A percentile compares a stretch with the other conserved stretches of the same genome.
phyloP scores from a whole-genome alignment of 2,888 invertebrate species.

The Muscina levida region DNA sequence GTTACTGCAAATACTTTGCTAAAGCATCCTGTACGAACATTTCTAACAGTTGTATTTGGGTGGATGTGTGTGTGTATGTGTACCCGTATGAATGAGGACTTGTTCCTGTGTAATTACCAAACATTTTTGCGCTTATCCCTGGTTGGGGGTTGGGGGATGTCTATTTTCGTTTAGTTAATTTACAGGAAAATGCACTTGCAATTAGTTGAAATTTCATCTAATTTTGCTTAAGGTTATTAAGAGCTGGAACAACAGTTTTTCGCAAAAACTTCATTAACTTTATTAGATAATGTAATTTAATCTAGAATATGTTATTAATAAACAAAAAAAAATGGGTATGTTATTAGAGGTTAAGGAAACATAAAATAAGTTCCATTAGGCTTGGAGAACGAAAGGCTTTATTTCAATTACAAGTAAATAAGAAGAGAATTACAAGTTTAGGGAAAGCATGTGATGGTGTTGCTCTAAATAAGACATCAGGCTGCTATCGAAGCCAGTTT shows the following conservation, averaged over 20 bases:
- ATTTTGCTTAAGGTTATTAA: conserved; percentile 65
- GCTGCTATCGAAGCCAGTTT: too few relatives aligned
- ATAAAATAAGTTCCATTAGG: too few relatives aligned
- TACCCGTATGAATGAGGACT: background rate
- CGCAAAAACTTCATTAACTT: conserved; percentile 23
- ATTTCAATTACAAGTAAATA: too few relatives aligned
- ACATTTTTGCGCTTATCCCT: background rate
- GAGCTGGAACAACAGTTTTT: background rate
- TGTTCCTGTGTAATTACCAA: conserved; percentile 47
- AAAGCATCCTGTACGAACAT: conserved; percentile 24
- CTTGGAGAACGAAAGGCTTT: too few relatives aligned
- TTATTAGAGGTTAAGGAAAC: too few relatives aligned
- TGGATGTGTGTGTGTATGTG: conserved; percentile 13
- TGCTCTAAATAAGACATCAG: too few relatives aligned
- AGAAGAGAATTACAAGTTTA: too few relatives aligned
- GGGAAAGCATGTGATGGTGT: too few relatives aligned
- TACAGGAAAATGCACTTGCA: conserved; percentile 75
- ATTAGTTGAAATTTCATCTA: conserved; percentile 73
- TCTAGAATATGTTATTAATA: background rate
- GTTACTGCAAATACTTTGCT: conserved; percentile 21
- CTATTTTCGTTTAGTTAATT: conserved; percentile 70
- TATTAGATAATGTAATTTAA: conserved; percentile 16
- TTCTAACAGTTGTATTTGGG: background rate
- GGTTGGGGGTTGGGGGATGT: conserved; percentile 23
- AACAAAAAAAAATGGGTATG: too few relatives aligned